Evolutionary conservation across 2,797 vertebrate genomes (phyloP), one percentile per base, ranked within the genome.

Genomic region (Macropodus opercularis): DNA sequence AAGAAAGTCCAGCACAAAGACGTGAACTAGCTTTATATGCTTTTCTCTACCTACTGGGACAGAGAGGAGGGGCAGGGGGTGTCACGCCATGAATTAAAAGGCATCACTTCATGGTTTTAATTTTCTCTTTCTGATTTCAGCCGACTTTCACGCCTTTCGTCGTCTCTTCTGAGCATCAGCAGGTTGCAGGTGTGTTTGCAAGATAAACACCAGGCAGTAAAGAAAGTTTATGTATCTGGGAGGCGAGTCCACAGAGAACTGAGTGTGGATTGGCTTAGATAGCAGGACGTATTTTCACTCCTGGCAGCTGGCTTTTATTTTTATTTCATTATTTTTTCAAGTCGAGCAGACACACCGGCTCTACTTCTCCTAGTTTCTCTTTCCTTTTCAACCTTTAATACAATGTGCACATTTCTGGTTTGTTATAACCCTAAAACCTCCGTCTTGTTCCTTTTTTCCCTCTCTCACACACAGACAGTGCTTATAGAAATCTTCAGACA

Each of bases 171-270:
- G 35, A 22, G 40, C 54, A 69, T 63, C 58, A 38, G 60, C 29
- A 39, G 19, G 50, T 38, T 73, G 69, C 72, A 83, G 78, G 76
- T 80, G 78, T 54, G 53, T 51, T 18, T 8, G 9, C 13, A 12
- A 77, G 82, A 87, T 83, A 81, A 76, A 72, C 52, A 63, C 2
- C 9, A 41, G 27, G n/a, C 49, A 63, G 48, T 56, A 14, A 53
- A 51, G 19, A 27, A 18, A 17, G n/a, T 38, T 17, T 17, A 22
- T 18, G 46, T 38, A 26, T 18, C 29, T 13, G 17, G 15, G 50
- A 10, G 44, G 36, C 27, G 40, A 19, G 11, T 31, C 22, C 11
- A 13, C 40, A 36, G 31, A 26, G 14, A 31, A 24, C 22, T 9
- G 15, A 11, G 39, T 40, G 42, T 55, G 60, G 55, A 68, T 65